Conservation (phyloP, 2,113 vertebrate species). For the Panthera leo region DNA sequence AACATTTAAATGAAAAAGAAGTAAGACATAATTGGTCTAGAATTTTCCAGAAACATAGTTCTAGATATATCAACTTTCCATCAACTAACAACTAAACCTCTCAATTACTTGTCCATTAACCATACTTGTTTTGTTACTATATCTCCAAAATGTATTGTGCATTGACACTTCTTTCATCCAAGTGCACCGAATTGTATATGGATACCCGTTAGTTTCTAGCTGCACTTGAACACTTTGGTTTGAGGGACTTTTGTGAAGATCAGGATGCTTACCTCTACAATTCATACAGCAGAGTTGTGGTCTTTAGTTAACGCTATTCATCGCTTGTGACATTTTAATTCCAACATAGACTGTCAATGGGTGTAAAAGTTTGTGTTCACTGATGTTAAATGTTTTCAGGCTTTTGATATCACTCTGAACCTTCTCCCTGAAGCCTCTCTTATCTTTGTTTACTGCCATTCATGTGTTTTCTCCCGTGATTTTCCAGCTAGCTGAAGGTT, state of each 20-base stretch:
- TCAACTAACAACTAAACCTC: neutral
- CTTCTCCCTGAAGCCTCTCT: neutral
- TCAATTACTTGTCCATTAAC: neutral
- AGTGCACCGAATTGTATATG: neutral
- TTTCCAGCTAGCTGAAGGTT: neutral
- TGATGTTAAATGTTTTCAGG: neutral
- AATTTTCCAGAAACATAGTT: neutral
- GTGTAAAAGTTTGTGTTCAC: neutral
- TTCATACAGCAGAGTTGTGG: rapidly evolving
- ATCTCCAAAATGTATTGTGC: neutral
- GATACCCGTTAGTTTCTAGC: neutral
- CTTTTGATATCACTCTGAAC: neutral
- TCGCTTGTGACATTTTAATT: neutral
- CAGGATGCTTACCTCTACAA: neutral
- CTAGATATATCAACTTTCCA: neutral
- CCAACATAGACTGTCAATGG: neutral
- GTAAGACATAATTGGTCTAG: neutral
- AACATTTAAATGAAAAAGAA: neutral
- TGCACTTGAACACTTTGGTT: neutral
- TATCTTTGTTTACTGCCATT: neutral
- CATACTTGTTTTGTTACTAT: neutral
- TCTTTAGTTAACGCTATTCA: neutral
- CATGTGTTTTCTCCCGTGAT: neutral
- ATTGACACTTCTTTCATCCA: neutral
- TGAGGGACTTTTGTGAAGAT: neutral